These are phyloP conservation scores for Agrochola circellaris DNA, from an alignment of 2,888 invertebrate species.

Conservation along the genomic window DNA sequence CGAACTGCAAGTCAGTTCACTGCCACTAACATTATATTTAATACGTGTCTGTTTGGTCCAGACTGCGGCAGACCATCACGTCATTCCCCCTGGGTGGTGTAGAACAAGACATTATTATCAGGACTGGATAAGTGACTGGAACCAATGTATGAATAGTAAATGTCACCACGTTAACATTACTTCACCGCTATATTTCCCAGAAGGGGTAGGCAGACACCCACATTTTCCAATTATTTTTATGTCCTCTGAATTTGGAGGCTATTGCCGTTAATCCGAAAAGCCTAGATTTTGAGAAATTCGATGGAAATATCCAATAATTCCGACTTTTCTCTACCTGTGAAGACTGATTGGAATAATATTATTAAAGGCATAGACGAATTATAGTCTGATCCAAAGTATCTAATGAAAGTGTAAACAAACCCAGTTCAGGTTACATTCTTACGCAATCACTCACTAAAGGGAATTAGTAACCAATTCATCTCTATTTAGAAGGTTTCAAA, in stretches of 20 bases:
- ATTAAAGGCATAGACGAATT: background rate
- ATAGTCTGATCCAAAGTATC: background rate
- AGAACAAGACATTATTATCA: conserved; percentile 1
- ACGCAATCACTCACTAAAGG: background rate
- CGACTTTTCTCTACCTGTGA: background rate
- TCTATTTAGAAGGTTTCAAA: too few relatives aligned
- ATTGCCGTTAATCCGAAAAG: background rate
- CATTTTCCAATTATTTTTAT: background rate
- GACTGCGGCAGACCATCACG: conserved; percentile 13
- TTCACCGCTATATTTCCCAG: background rate
- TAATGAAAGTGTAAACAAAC: background rate
- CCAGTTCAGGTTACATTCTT: background rate
- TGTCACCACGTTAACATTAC: background rate
- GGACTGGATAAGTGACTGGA: background rate
- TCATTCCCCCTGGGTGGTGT: conserved; percentile 25
- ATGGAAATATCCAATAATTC: background rate
- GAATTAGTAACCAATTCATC: too few relatives aligned
- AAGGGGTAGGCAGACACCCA: background rate
- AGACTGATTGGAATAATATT: background rate
- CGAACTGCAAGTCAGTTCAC: conserved; percentile 46
- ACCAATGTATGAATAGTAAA: background rate
- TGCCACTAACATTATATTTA: conserved; percentile 46
- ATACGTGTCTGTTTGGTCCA: conserved; percentile 43
- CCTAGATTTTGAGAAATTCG: background rate
- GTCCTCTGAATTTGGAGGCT: background rate